Percentiles rank a stretch among this genome's conserved stretches.
These are phyloP conservation scores for Rhea americana DNA, from an alignment of 2,113 vertebrate species.

Conservation along the genomic window DNA sequence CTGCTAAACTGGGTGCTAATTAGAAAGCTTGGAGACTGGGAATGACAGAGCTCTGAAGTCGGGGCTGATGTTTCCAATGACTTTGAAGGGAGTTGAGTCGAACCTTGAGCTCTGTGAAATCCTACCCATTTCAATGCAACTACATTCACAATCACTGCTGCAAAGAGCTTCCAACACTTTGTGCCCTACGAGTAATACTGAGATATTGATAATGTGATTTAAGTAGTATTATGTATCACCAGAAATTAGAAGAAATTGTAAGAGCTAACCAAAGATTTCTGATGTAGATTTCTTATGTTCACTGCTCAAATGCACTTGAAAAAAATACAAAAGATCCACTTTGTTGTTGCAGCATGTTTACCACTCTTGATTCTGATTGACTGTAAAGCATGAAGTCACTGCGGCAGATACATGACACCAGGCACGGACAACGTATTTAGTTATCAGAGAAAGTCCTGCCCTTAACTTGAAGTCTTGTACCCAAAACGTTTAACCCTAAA, in stretches of 20 bases:
- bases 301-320: fast-evolving
- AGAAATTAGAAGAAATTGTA: neutral
- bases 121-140: neutral
- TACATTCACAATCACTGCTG: no score
- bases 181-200: fast-evolving
- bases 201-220: neutral
- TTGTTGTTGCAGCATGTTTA: neutral
- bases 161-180: neutral
- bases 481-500: neutral
- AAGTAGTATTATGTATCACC: no score
- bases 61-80: fast-evolving
- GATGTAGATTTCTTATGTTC: neutral
- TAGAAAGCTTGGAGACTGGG: neutral
- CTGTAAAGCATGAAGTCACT: neutral
- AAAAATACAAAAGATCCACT: neutral
- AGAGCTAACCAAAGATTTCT: neutral
- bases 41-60: neutral
- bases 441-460: neutral
- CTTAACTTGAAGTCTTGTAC: neutral
- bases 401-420: neutral
- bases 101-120: fast-evolving
- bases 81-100: neutral
- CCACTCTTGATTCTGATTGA: neutral
- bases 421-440: neutral
- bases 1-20: neutral